A percentile compares a stretch with the other conserved stretches of the same genome.
phyloP scores from a whole-genome alignment of 2,888 invertebrate genomes.

The Oligia latruncula region DNA sequence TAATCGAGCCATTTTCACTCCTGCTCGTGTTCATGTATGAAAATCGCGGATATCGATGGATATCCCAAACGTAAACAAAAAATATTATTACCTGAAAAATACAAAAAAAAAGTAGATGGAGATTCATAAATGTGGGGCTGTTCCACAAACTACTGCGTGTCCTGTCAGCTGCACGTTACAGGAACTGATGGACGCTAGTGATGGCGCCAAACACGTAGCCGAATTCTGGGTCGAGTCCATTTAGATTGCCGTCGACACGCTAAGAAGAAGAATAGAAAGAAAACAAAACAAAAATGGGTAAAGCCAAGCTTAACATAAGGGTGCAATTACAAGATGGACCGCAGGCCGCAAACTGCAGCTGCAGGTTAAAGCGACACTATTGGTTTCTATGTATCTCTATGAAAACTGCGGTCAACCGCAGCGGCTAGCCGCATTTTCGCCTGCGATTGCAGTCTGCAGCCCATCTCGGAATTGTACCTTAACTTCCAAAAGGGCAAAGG shows the following conservation, averaged over 20 bases:
- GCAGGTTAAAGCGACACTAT: too few species aligned
- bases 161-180: neutral
- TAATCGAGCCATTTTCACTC: neutral
- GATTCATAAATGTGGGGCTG: neutral
- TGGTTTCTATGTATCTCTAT: too few species aligned
- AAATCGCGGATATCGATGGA: neutral
- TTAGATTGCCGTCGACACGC: neutral
- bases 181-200: too few species aligned
- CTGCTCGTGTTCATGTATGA: neutral
- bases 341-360: too few species aligned
- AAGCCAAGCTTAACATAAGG: neutral
- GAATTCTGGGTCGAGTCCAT: neutral
- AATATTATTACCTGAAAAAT: neutral
- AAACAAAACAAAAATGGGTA: neutral
- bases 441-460: too few species aligned
- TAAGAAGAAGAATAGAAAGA: neutral
- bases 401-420: too few species aligned
- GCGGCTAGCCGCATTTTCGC: too few species aligned
- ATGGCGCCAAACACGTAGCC: too few species aligned
- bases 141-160: neutral
- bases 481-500: conserved; percentile 13
- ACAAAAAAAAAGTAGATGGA: neutral
- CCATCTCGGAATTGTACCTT: too few species aligned
- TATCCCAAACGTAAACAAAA: conserved; percentile 1
- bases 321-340: too few species aligned